These are phyloP conservation scores for Hippolais icterina DNA, from an alignment of 2,113 vertebrate species.

Conservation along the genomic window DNA sequence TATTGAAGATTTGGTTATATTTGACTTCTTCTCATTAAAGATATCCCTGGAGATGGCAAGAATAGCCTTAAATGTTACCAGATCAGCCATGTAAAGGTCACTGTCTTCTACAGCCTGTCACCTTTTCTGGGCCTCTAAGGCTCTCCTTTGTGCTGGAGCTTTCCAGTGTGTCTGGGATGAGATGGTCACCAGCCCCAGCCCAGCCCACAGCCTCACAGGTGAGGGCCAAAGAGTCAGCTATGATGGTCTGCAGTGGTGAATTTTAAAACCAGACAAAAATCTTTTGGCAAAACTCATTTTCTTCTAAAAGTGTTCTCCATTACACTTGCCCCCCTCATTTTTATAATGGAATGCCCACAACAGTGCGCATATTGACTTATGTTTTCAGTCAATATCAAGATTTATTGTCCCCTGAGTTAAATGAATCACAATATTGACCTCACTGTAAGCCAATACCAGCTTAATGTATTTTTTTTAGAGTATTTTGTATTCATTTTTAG, in stretches of 20 bases:
- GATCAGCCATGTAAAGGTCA: neutral
- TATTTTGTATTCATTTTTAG: constrained; percentile 82
- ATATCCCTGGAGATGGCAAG: neutral
- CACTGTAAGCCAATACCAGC: constrained; percentile 76
- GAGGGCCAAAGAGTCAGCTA: neutral
- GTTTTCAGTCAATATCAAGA: constrained; percentile 82
- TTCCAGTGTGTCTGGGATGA: neutral
- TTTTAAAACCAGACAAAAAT: neutral
- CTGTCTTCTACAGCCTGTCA: neutral
- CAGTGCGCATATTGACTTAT: constrained; percentile 78
- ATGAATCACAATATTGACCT: constrained; percentile 83
- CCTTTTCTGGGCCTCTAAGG: neutral
- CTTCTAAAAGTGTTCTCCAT: constrained; percentile 58
- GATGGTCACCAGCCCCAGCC: neutral
- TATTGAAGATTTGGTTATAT: neutral
- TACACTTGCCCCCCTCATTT: constrained; percentile 41
- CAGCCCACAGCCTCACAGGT: neutral
- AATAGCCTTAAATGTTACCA: neutral
- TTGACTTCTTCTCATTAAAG: neutral
- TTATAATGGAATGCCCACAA: constrained; percentile 78
- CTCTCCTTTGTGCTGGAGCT: neutral
- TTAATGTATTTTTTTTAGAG: constrained; percentile 79
- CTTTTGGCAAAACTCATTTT: constrained; percentile 38
- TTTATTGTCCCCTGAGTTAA: constrained; percentile 80
- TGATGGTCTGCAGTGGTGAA: neutral